Evolutionary conservation across 2,797 vertebrate species (phyloP), one percentile per base, ranked within the genome.

Genomic region (Alcedo quadribrachys): DNA sequence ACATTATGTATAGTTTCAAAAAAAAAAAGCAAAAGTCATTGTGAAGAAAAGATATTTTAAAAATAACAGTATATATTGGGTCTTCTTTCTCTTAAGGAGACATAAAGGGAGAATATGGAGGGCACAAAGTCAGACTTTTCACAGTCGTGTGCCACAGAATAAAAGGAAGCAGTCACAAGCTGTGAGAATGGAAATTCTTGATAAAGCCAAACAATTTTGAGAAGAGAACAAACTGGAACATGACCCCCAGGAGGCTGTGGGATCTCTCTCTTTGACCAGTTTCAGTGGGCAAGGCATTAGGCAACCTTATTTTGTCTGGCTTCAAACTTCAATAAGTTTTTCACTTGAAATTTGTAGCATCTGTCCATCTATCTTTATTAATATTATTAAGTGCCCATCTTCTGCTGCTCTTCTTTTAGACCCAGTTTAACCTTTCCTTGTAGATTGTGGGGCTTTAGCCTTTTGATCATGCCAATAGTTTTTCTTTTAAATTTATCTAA

Each of bases 401-500:
- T 22, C 32, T 69, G 28, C 65, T 88, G 8, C 12, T 82, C 9
- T 40, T 65, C 20, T 17, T 54, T 75, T 43, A 55, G 3, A 71
- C 1, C 0, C 3, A 40, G 7, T 62, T 32, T 61, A 66, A 3
- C 25, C 10, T 54, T 55, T 45, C 6, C 7, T 6, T 65, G 6
- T 12, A 71, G 32, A 16, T 5, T 68, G 11, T 42, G 15, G 6
- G 8, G 7, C 6, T 94, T 69, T 21, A 54, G 3, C 4, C 3
- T 85, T 89, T 24, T 76, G n/a, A 66, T 62, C 4, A 40, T 69
- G 55, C 11, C 27, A 30, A 58, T 18, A 51, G 8, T 1, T 81
- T 68, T 87, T 58, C 15, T 68, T 58, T 62, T 18, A 61, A 78
- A 37, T 81, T 32, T 46, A n/a, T n/a, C 5, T 69, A 30, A 25